phyloP scores from a whole-genome alignment of 2,888 invertebrate genomes.

The Leucophora obtusa region DNA sequence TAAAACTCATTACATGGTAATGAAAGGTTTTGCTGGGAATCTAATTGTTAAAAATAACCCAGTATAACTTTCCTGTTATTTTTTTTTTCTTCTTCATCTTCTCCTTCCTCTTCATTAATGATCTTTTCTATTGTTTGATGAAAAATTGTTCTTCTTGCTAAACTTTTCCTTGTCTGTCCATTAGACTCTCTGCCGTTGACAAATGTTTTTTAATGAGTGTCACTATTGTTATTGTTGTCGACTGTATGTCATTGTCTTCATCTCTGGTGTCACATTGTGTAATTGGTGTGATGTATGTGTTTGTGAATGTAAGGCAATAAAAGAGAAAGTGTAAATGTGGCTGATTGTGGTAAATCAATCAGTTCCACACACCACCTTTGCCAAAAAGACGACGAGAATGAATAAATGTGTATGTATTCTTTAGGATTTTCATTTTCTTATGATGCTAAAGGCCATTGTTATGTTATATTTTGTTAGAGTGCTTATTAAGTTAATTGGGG shows the following conservation, averaged over 20 bases:
- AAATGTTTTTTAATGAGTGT: slow-evolving; percentile 63
- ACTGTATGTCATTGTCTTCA: slow-evolving; percentile 46
- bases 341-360: slow-evolving; percentile 60
- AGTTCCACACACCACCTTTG: slow-evolving; percentile 35
- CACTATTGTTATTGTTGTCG: slow-evolving; percentile 36
- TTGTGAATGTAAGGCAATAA: background rate
- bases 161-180: slow-evolving; percentile 38
- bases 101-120: background rate
- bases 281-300: slow-evolving; percentile 39
- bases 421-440: background rate
- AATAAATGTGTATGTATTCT: slow-evolving; percentile 23
- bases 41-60: slow-evolving; percentile 47
- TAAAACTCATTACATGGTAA: too few species aligned
- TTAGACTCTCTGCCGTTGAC: slow-evolving; percentile 54
- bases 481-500: slow-evolving; percentile 66
- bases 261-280: slow-evolving; percentile 50
- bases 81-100: background rate
- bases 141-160: background rate
- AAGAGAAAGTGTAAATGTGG: slow-evolving; percentile 55
- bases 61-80: background rate
- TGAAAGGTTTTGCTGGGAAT: too few species aligned
- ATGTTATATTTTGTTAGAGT: slow-evolving; percentile 50
- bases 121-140: background rate
- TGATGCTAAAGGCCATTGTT: slow-evolving; percentile 40
- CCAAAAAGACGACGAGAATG: background rate